Evolutionary conservation across 2,888 invertebrate genomes (phyloP), one percentile per base, ranked within the genome.

Genomic region (Zaprionus lineosus): DNA sequence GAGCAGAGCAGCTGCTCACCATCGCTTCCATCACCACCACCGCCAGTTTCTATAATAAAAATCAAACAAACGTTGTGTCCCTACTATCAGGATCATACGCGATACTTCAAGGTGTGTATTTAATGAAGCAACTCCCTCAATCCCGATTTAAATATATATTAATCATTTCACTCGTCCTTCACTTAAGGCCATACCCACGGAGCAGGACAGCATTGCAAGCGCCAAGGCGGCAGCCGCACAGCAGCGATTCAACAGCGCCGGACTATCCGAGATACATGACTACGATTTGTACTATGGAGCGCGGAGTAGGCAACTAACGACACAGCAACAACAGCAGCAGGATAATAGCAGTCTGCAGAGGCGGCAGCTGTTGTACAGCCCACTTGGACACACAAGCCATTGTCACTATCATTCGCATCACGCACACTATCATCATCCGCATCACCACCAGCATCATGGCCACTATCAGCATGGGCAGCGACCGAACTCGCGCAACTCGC

Each of bases 401-500:
- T 89, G 86, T 55, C 85, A 88, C 8, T 68, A 68, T 26, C 72
- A 68, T 24, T 46, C 62, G 15, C 52, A 68, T 21, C 61, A 65
- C 48, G 29, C 46, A 58, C 75, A 77, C n/a, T 33, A 65, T 50
- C 71, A 57, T 28, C 48, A 58, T 14, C 19, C 48, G 7, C 53
- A 65, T 15, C 65, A 63, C 12, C 78, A 71, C 26, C 48, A 48
- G 1, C 58, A 60, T 16, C 77, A 65, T 3, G 69, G 58, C 6
- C 57, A 71, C 15, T 53, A 76, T 37, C 75, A 74, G 82, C 92
- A 61, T 51, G 86, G 83, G 18, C 91, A 90, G 71, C 91, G 95
- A 65, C 95, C 95, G 7, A 94, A 94, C 71, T 95, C 95, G 0
- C 91, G 95, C 33, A 95, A 93, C 83, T 95, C 95, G 2, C 90